A percentile compares a stretch with the other conserved stretches of the same genome.
phyloP scores from a whole-genome alignment of 2,888 invertebrate genomes.

The Lasioglossum oenotherae region DNA sequence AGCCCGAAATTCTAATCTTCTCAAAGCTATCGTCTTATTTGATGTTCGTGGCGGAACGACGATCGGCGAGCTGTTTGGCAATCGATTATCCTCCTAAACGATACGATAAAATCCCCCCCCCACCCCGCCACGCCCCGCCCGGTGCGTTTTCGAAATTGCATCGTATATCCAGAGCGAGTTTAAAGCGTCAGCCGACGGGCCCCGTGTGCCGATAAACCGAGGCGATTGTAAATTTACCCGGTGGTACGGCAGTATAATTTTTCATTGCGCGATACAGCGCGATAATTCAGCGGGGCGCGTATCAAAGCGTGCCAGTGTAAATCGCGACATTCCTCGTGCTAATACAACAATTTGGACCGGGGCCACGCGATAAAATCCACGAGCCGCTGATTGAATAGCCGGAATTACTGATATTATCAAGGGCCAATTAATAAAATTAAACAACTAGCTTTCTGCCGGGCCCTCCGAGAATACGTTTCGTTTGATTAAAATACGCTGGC shows the following conservation, averaged over 20 bases:
- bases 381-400: constrained; percentile 20
- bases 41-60: not conserved
- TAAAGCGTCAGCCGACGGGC: constrained; percentile 22
- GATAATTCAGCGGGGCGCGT: constrained; percentile 9
- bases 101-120: not conserved
- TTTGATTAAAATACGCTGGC: not conserved
- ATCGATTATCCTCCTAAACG: constrained; percentile 11
- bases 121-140: not conserved
- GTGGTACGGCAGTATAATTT: constrained; percentile 27
- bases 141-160: constrained; percentile 32
- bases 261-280: constrained; percentile 34
- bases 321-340: constrained; percentile 14
- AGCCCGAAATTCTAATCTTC: not conserved
- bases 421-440: not conserved
- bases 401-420: constrained; percentile 4
- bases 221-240: constrained; percentile 38
- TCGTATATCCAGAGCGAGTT: not conserved
- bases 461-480: not conserved
- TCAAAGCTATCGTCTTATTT: not conserved
- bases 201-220: constrained; percentile 24
- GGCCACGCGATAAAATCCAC: constrained; percentile 13
- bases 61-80: not conserved
- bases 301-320: constrained; percentile 20
- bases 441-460: not conserved
- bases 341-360: constrained; percentile 24